Evolutionary conservation across 2,797 vertebrate genomes (phyloP).

Genomic region (Manis crassicaudata): DNA sequence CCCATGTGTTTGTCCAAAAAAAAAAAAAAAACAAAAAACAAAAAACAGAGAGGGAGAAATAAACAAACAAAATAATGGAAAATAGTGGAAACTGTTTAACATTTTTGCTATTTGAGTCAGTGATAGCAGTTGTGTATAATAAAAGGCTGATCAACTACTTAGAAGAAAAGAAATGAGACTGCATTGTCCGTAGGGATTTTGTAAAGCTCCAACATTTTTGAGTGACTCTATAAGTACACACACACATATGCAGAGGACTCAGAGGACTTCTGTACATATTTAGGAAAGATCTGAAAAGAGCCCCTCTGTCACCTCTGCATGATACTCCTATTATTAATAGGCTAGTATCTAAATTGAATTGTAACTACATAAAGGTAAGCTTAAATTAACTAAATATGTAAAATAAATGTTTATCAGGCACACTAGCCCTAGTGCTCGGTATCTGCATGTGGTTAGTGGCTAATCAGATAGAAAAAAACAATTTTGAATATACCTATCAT

Average conservation of each 20-base stretch:
- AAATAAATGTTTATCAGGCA: background rate
- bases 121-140: background rate
- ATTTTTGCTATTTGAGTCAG: background rate
- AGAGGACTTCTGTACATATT: background rate
- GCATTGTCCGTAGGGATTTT: background rate
- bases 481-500: background rate
- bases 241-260: background rate
- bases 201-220: background rate
- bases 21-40: background rate
- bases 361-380: background rate
- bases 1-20: background rate
- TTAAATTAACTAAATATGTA: background rate
- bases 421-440: background rate
- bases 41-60: too few species aligned
- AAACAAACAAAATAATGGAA: background rate
- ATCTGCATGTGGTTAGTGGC: background rate
- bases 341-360: background rate
- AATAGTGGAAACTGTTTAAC: background rate
- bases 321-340: background rate
- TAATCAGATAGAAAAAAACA: background rate
- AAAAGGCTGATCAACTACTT: background rate
- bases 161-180: background rate
- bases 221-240: background rate
- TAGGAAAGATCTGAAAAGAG: background rate
- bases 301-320: background rate